phyloP scores from a whole-genome alignment of 2,797 vertebrate genomes.

The Allobates femoralis region DNA sequence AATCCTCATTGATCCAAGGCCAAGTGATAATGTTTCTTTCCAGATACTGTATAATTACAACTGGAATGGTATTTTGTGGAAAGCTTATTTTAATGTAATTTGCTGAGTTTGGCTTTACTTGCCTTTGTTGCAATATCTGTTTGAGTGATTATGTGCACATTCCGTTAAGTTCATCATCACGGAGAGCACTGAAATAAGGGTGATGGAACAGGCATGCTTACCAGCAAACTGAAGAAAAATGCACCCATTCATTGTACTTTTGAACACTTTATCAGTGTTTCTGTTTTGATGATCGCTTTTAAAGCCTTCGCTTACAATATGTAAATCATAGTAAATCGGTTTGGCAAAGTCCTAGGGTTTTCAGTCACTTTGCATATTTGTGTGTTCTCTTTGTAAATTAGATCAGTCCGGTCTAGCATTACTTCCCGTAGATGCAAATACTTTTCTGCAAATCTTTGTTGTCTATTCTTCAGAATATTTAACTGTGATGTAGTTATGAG shows the following conservation, averaged over 20 bases:
- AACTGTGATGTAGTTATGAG: not conserved
- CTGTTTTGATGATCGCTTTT: not conserved
- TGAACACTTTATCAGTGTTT: not conserved
- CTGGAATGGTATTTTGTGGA: too few species aligned
- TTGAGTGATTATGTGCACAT: not conserved
- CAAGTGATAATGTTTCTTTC: too few species aligned
- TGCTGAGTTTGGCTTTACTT: too few species aligned
- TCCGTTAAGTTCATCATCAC: not conserved
- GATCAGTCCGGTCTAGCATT: constrained; percentile 33
- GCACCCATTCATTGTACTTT: not conserved
- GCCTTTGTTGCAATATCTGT: not conserved
- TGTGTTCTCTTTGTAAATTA: constrained; percentile 57
- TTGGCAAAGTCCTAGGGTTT: constrained; percentile 1
- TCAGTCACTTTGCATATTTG: constrained; percentile 49
- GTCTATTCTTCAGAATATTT: not conserved
- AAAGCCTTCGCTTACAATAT: constrained; percentile 10
- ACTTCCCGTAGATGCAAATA: constrained; percentile 54
- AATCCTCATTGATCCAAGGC: not conserved
- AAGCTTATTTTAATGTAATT: too few species aligned
- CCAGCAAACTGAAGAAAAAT: not conserved
- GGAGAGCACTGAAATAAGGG: too few species aligned
- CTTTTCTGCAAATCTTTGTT: not conserved
- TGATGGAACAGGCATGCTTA: not conserved
- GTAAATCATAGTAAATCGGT: constrained; percentile 26
- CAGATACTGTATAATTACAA: too few species aligned